A percentile compares a stretch with the other conserved stretches of the same genome.
Evolutionary conservation across 2,113 vertebrate species (phyloP).

Genomic region (Cichladusa arquata): DNA sequence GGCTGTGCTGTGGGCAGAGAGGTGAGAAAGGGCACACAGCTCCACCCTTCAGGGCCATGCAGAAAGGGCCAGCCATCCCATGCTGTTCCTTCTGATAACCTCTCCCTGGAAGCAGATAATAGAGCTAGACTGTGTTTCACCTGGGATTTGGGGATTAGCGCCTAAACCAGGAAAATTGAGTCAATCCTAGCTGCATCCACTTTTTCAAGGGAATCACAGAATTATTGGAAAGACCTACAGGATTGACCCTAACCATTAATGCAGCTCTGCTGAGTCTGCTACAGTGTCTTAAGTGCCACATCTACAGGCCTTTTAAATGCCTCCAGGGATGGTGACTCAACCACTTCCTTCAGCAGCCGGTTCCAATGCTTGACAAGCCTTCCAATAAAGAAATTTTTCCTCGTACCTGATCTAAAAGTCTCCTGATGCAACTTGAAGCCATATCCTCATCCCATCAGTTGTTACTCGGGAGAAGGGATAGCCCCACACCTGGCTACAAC

Average conservation of each 20-base stretch:
- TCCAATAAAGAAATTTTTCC: not conserved
- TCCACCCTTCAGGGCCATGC: no score
- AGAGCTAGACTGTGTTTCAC: not conserved
- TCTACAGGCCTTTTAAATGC: not conserved
- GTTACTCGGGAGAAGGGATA: not conserved
- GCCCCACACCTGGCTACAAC: not conserved
- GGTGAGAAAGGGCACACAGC: not conserved
- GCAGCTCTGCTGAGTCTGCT: accelerated
- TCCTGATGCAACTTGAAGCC: not conserved
- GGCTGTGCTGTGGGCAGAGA: no score
- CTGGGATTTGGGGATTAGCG: not conserved
- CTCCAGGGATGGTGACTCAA: not conserved
- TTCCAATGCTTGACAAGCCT: not conserved
- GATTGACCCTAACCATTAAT: accelerated
- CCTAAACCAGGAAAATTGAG: not conserved
- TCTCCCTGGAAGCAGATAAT: not conserved
- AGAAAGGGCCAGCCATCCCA: accelerated
- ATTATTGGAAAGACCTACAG: not conserved
- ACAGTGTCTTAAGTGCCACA: no score
- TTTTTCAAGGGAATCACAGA: not conserved
- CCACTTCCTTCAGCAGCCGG: not conserved
- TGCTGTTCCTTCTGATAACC: not conserved
- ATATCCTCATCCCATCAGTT: not conserved
- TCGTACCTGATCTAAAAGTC: not conserved
- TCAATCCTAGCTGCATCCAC: not conserved